Base-by-base conservation (phyloP, 2,888 invertebrate genomes). In the Drosophila acutilabella region DNA sequence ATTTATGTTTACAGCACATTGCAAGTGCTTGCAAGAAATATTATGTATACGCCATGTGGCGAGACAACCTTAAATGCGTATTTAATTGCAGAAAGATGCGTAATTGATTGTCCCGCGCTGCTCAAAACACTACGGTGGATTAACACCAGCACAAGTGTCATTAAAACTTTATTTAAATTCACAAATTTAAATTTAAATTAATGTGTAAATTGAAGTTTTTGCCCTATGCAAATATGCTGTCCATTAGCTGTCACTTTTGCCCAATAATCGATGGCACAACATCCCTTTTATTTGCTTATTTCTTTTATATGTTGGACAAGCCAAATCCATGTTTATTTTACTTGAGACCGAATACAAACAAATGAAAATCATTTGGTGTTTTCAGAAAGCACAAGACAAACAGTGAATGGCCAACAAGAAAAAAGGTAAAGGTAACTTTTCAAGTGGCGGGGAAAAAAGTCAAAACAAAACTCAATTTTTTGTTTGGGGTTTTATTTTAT, bases 41-140 rank as follows among this genome's bases (percentile, higher is more conserved):
- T 80, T 78, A 76, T 80, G 74, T 73, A 76, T 71, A 67, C 71
- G 71, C 47, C 80, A 71, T 65, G 76, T 74, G 57, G 64, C 44
- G 36, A 56, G 61, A 70, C 58, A 71, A 48, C 68, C 51, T 70
- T 64, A 41, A 73, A 85, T 80, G 74, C 52, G 62, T 56, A 80
- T 85, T 80, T 82, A 82, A 83, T 83, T 80, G 70, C 83, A 51
- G n/a, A 33, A 66, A 70, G 50, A 80, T 69, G 54, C 42, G 42
- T 70, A 74, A 85, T 81, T 81, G 80, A 71, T 85, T 80, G 54
- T 57, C 44, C 18, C 36, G 5, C 13, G 14, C 8, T 14, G 26
- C 8, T 1, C 6, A 18, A 44, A 0, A 2, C 11, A 20, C 14
- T 18, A 16, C 13, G 53, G 0, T 7, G 20, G 48, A 58, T 57